Conservation (phyloP, 2,797 vertebrate species). For the Syngnathus rostellatus region DNA sequence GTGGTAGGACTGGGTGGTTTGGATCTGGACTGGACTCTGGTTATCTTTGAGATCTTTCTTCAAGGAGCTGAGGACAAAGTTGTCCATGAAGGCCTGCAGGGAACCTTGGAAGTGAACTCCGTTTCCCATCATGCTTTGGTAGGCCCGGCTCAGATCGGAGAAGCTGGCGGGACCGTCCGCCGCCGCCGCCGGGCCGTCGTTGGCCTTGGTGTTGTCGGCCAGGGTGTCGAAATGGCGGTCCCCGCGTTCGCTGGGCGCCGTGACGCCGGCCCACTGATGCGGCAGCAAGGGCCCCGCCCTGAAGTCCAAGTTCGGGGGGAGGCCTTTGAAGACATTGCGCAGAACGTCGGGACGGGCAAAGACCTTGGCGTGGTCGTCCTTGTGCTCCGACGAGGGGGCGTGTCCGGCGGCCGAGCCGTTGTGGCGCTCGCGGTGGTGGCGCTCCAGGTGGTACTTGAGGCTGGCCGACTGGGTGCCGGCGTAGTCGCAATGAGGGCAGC, state of each 20-base stretch:
- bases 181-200: constrained; percentile 56
- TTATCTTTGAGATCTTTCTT: constrained; percentile 87
- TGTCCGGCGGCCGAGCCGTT: constrained; percentile 83
- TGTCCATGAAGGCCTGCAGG: constrained; percentile 97
- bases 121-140: constrained; percentile 88
- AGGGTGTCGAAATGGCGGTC: constrained; percentile 77
- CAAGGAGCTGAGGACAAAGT: constrained; percentile 87
- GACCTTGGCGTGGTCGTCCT: constrained; percentile 81
- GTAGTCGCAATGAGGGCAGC: constrained; percentile 98
- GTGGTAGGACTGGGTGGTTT: constrained; percentile 65
- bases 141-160: constrained; percentile 86
- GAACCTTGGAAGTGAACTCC: constrained; percentile 96
- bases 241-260: constrained; percentile 72
- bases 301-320: constrained; percentile 80
- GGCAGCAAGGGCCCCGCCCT: constrained; percentile 78
- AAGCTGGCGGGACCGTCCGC: constrained; percentile 78
- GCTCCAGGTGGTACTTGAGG: constrained; percentile 95
- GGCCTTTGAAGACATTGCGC: constrained; percentile 87
- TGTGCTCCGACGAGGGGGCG: constrained; percentile 80
- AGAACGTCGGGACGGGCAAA: constrained; percentile 93
- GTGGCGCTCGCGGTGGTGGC: constrained; percentile 92
- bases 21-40: constrained; percentile 69
- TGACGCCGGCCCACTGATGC: constrained; percentile 85
- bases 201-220: constrained; percentile 77
- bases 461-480: constrained; percentile 97